These are phyloP conservation scores for Tyria jacobaeae DNA, from an alignment of 2,888 invertebrate species.

Conservation along the genomic window DNA sequence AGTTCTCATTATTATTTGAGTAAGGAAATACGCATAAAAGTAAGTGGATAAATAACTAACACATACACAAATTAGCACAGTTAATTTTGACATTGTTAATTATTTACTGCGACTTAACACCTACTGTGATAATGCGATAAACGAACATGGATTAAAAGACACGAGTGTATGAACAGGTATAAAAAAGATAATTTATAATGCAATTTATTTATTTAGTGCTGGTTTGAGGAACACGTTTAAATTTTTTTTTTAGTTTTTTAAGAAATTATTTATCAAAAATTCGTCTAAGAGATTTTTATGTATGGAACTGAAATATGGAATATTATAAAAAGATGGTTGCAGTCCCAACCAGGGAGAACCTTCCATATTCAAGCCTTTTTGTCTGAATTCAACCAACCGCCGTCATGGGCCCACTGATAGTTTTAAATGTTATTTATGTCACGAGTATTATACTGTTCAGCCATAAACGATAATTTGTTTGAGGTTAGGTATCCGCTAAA, in stretches of 20 bases:
- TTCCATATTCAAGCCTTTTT: not conserved
- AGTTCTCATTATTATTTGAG: conserved; percentile 12
- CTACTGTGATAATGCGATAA: conserved; percentile 31
- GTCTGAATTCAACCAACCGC: not conserved
- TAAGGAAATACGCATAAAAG: conserved; percentile 12
- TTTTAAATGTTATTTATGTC: not conserved
- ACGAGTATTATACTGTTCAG: too few species aligned
- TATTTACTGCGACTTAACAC: conserved; percentile 32
- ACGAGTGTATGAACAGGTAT: not conserved
- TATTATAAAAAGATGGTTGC: too few species aligned
- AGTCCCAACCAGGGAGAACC: too few species aligned
- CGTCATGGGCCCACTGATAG: not conserved
- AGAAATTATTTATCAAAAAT: too few species aligned
- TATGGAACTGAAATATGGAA: too few species aligned
- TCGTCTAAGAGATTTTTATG: too few species aligned
- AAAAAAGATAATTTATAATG: not conserved
- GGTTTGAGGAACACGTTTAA: not conserved
- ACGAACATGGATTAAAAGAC: not conserved
- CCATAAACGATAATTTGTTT: not conserved
- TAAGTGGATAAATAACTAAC: conserved; percentile 26
- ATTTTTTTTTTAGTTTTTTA: not conserved
- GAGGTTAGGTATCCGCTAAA: not conserved
- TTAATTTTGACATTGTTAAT: conserved; percentile 40
- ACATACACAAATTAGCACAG: conserved; percentile 43
- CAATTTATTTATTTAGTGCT: conserved; percentile 4